Evolutionary conservation across 2,797 vertebrate species (phyloP), one percentile per base, ranked within the genome.

Genomic region (Cottoperca gobio): DNA sequence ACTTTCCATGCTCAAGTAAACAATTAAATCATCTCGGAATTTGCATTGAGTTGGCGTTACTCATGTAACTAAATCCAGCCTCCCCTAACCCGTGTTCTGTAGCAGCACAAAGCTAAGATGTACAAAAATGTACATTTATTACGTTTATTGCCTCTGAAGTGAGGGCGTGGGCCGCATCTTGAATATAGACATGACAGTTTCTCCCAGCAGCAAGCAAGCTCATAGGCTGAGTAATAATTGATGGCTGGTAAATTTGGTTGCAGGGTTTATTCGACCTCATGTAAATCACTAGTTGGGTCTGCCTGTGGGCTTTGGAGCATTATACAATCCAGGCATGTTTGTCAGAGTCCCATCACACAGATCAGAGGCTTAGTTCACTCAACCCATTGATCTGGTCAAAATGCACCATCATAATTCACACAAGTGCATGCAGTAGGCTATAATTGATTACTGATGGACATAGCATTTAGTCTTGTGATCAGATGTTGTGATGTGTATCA

Each of bases 191-290:
- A 60, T 48, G 23, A 45, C 50, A 58, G 40, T 42, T 69, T 42
- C 28, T 26, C 19, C 62, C 21, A 45, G 62, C 45, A 74, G 71
- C 59, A 24, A 21, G 23, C 54, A 37, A 54, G 64, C 64, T 74
- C 45, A 53, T 59, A 53, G 68, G 40, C 21, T 23, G 12, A 21
- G 45, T 70, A 79, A 89, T 91, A 75, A 91, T 90, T 86, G 42
- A 90, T 89, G 73, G 14, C 31, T 79, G 64, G 71, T 79, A 84
- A 80, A 85, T 82, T 63, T 75, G 69, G 82, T 80, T 84, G 54
- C 54, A 45, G 60, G 39, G 84, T 62, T 87, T 82, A 82, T 71
- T 73, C 40, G 68, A 66, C 73, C 78, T 77, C 68, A 72, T 87
- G 78, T 70, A 83, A 86, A 86, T 86, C 70, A 66, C 70, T 37